Evolutionary conservation across 1,140 invertebrate species (phyloP).

Genomic region (Acromyrmex charruanus): DNA sequence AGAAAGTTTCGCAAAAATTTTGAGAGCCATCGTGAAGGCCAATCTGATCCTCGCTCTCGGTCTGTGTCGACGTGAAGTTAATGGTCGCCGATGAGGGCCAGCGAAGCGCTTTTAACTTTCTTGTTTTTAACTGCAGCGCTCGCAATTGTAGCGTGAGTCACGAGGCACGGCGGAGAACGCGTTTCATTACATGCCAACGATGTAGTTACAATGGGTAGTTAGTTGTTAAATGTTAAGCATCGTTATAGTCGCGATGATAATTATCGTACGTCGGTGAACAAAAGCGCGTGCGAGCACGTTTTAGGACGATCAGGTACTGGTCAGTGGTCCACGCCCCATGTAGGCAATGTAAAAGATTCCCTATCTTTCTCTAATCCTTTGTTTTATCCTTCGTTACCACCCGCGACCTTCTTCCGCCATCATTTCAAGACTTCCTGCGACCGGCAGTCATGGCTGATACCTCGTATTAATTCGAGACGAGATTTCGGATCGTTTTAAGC

Average conservation of each 20-base stretch:
- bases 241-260: slow-evolving; percentile 74
- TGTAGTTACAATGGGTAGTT: slow-evolving; percentile 66
- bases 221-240: slow-evolving; percentile 76
- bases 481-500: slow-evolving; percentile 74
- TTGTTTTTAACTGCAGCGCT: slow-evolving; percentile 5
- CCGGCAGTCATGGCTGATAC: slow-evolving; percentile 64
- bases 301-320: slow-evolving; percentile 18
- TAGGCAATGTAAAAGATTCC: slow-evolving; percentile 66
- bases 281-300: slow-evolving; percentile 29
- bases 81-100: slow-evolving; percentile 30
- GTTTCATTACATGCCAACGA: slow-evolving; percentile 70
- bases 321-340: slow-evolving; percentile 25
- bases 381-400: too few species aligned
- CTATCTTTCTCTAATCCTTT: not conserved
- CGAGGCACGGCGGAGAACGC: slow-evolving; percentile 46
- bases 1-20: slow-evolving; percentile 45
- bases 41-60: slow-evolving; percentile 13
- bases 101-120: slow-evolving; percentile 45
- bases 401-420: slow-evolving; percentile 36
- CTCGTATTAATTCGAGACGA: slow-evolving; percentile 74
- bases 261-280: slow-evolving; percentile 71
- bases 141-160: slow-evolving; percentile 43
- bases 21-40: not conserved
- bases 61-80: slow-evolving; percentile 6
- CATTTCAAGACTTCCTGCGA: slow-evolving; percentile 72